A percentile compares a stretch with the other conserved stretches of the same genome.
These are phyloP conservation scores for Mythimna impura DNA, from an alignment of 2,888 invertebrate genomes.

Conservation along the genomic window DNA sequence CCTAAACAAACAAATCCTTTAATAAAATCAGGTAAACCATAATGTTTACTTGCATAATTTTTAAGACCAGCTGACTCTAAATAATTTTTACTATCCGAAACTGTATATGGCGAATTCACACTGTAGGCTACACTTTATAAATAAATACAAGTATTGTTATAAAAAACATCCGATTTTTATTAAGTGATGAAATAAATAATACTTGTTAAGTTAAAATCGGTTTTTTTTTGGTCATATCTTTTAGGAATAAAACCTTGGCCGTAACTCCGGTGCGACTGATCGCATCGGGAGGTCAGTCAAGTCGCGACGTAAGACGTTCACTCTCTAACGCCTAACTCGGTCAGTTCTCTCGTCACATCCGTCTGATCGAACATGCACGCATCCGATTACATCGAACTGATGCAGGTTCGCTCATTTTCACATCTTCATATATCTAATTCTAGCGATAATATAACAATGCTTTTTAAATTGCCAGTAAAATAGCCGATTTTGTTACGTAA, in stretches of 20 bases:
- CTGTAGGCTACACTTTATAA: too few species aligned
- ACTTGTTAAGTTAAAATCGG: too few species aligned
- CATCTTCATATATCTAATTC: neutral
- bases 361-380: neutral
- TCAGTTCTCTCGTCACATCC: neutral
- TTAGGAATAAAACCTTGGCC: neutral
- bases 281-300: neutral
- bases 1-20: conserved; percentile 1
- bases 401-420: neutral
- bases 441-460: neutral
- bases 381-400: neutral
- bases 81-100: neutral
- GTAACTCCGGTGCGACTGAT: neutral
- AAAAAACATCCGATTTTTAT: neutral
- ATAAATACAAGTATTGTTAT: neutral
- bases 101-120: neutral
- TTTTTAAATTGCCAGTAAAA: neutral
- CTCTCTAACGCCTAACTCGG: neutral
- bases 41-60: neutral
- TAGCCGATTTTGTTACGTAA: neutral
- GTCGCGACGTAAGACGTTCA: neutral
- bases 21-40: neutral
- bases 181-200: neutral
- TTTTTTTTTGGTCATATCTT: neutral
- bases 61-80: neutral